A percentile compares a stretch with the other conserved stretches of the same genome.
phyloP scores from a whole-genome alignment of 1,140 invertebrate species.

The Mylabris phalerata region DNA sequence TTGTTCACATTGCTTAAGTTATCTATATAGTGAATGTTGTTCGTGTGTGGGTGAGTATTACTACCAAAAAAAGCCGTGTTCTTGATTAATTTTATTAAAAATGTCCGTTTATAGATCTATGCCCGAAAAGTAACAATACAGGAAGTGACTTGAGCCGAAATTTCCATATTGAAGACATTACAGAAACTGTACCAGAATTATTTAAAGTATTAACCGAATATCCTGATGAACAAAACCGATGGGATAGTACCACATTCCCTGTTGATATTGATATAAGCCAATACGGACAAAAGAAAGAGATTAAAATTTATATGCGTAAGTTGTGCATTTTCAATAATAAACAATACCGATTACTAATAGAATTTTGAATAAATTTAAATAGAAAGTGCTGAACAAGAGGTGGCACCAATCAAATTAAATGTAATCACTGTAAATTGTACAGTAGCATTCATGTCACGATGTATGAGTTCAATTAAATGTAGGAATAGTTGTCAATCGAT shows the following conservation, averaged over 20 bases:
- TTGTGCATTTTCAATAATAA: constrained; percentile 20
- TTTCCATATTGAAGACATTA: constrained; percentile 80
- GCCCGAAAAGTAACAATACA: constrained; percentile 75
- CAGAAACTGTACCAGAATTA: constrained; percentile 71
- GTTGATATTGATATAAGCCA: constrained; percentile 54
- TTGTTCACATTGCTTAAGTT: constrained; percentile 82
- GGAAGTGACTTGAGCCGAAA: constrained; percentile 62
- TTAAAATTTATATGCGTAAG: constrained; percentile 64
- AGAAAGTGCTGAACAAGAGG: constrained; percentile 60
- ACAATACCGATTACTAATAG: background rate
- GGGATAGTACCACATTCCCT: constrained; percentile 71
- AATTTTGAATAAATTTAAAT: constrained; percentile 11
- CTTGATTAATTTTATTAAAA: background rate
- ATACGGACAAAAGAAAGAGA: constrained; percentile 51
- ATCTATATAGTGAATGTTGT: constrained; percentile 88
- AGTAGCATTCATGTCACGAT: constrained; percentile 86
- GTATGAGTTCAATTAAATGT: constrained; percentile 85
- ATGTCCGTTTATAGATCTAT: constrained; percentile 60
- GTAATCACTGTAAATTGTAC: constrained; percentile 77
- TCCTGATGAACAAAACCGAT: constrained; percentile 63
- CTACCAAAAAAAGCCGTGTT: background rate
- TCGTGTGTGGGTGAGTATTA: constrained; percentile 80
- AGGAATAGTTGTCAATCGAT: constrained; percentile 67
- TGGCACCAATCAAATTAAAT: constrained; percentile 53
- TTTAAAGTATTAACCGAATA: constrained; percentile 75